These are phyloP conservation scores for Herpetotheres cachinnans DNA, from an alignment of 2,113 vertebrate species.

Conservation along the genomic window DNA sequence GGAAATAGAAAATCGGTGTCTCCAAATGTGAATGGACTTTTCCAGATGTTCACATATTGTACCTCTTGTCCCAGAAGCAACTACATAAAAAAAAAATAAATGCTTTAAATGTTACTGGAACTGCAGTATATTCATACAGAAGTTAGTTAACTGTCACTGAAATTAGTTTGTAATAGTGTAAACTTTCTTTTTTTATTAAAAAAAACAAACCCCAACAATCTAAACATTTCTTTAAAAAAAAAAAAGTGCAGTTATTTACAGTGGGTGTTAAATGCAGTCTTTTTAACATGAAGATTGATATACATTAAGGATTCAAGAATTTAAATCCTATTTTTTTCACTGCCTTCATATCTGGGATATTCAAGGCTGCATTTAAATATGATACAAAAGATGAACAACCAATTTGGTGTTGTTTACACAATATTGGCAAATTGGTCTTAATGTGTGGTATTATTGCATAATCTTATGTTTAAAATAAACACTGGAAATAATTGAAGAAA, in stretches of 20 bases:
- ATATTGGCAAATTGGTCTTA: conserved; percentile 58
- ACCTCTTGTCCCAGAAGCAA: neutral
- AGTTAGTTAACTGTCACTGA: neutral
- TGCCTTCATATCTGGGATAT: neutral
- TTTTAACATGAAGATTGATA: neutral
- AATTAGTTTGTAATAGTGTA: neutral
- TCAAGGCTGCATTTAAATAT: neutral
- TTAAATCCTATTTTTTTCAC: neutral
- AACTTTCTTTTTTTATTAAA: neutral
- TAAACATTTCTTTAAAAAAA: neutral
- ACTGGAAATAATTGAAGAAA: conserved; percentile 66
- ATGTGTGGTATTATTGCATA: conserved; percentile 44
- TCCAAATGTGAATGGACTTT: neutral
- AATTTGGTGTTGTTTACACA: conserved; percentile 68
- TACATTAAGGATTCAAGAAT: neutral
- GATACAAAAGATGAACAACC: conserved; percentile 41
- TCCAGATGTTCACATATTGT: neutral
- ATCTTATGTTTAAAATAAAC: conserved; percentile 65
- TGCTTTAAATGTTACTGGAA: neutral
- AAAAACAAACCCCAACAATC: neutral
- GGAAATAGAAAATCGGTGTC: neutral
- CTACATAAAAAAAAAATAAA: neutral
- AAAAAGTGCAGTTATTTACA: neutral
- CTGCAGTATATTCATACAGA: neutral
- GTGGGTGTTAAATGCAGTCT: neutral